Evolutionary conservation across 2,113 vertebrate species (phyloP).

Genomic region (Phaetusa simplex): DNA sequence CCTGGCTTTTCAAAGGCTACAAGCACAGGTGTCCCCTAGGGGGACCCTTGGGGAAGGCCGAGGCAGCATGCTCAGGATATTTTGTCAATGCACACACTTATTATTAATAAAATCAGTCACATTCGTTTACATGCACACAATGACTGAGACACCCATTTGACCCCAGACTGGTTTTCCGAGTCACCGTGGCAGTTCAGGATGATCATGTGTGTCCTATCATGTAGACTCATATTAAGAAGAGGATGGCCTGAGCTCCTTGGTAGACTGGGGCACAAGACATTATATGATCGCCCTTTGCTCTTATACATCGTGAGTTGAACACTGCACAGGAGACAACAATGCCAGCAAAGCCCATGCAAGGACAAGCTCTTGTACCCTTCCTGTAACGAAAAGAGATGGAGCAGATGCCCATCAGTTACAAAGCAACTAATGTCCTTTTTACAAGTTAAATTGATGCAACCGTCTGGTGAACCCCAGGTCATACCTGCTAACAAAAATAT

Average conservation of each 20-base stretch:
- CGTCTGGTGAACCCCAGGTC: background rate
- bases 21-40: rapidly evolving
- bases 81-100: background rate
- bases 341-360: background rate
- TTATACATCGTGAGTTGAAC: background rate
- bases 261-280: background rate
- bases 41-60: background rate
- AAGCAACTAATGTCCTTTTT: background rate
- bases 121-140: background rate
- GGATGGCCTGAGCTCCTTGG: background rate
- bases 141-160: background rate
- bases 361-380: background rate
- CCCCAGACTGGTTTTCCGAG: background rate
- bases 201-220: background rate
- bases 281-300: background rate
- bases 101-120: background rate
- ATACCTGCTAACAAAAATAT: background rate
- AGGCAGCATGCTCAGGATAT: background rate
- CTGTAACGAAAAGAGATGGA: background rate
- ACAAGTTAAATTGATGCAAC: background rate
- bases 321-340: background rate
- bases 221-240: background rate
- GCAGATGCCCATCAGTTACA: background rate
- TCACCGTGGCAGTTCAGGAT: background rate
- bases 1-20: background rate